Evolutionary conservation across 2,113 vertebrate species (phyloP).

Genomic region (Nannobrachium achirus): DNA sequence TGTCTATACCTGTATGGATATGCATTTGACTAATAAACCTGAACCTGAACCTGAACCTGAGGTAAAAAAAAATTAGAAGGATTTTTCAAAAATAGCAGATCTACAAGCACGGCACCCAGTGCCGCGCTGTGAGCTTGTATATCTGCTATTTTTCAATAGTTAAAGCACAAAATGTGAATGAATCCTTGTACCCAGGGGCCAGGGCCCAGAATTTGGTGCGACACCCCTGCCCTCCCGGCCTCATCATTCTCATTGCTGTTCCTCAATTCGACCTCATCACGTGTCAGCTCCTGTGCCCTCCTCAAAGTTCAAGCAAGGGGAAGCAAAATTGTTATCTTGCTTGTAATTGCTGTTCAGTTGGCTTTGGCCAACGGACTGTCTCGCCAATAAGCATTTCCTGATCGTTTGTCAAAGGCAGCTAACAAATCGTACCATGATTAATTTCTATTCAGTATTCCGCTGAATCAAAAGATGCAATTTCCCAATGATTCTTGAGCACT

Average conservation of each 20-base stretch:
- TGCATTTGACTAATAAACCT: too few species aligned
- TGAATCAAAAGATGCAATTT: conserved; percentile 52
- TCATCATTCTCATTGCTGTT: background rate
- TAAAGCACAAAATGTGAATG: too few species aligned
- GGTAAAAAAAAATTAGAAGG: too few species aligned
- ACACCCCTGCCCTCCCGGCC: too few species aligned
- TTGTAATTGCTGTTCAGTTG: conserved; percentile 63
- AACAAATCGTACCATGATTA: conserved; percentile 43
- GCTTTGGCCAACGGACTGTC: conserved; percentile 41
- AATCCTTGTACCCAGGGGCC: too few species aligned
- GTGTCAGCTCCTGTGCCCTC: conserved; percentile 32
- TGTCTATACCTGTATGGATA: too few species aligned
- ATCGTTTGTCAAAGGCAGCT: conserved; percentile 54
- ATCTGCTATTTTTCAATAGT: too few species aligned
- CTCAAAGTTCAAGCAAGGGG: conserved; percentile 57
- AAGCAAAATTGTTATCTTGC: conserved; percentile 62
- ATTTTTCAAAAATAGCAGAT: too few species aligned
- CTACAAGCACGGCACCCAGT: too few species aligned
- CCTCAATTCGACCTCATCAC: background rate
- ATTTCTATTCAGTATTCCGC: conserved; percentile 52
- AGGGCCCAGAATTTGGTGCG: too few species aligned
- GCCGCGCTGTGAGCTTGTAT: too few species aligned
- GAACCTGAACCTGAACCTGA: too few species aligned
- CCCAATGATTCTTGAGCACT: conserved; percentile 49
- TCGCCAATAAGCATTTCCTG: conserved; percentile 44